Percentiles rank a stretch among this genome's conserved stretches.
phyloP scores from a whole-genome alignment of 2,888 invertebrate genomes.

The Limnephilus rhombicus region DNA sequence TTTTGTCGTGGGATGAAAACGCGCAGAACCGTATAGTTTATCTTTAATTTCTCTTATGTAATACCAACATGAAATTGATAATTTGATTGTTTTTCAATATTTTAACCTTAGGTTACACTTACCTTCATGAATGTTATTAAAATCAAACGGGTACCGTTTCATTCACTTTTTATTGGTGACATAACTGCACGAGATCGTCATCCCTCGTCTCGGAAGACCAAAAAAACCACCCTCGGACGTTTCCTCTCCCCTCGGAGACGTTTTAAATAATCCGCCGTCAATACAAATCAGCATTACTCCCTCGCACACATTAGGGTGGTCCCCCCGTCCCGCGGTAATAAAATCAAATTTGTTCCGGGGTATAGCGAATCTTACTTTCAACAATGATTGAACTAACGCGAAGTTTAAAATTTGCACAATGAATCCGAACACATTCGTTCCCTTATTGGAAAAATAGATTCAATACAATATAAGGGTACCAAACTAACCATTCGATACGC shows the following conservation, averaged over 20 bases:
- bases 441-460: neutral
- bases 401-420: conserved; percentile 31
- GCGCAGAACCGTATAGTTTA: too few species aligned
- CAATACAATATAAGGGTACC: neutral
- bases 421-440: neutral
- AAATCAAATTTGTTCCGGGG: conserved; percentile 66
- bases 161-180: conserved; percentile 54
- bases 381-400: conserved; percentile 44
- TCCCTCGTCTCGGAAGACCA: neutral
- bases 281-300: conserved; percentile 66
- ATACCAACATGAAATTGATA: neutral
- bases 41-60: neutral
- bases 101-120: neutral
- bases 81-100: neutral
- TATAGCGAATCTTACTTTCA: conserved; percentile 52
- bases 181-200: neutral
- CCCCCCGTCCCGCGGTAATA: conserved; percentile 58
- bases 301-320: conserved; percentile 53
- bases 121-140: conserved; percentile 31
- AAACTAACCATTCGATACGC: neutral
- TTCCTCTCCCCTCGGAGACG: conserved; percentile 38
- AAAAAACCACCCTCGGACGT: conserved; percentile 38
- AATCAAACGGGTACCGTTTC: conserved; percentile 44
- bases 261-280: conserved; percentile 65
- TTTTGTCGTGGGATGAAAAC: too few species aligned